Evolutionary conservation across 2,113 vertebrate genomes (phyloP).

Genomic region (Propithecus coquereli): DNA sequence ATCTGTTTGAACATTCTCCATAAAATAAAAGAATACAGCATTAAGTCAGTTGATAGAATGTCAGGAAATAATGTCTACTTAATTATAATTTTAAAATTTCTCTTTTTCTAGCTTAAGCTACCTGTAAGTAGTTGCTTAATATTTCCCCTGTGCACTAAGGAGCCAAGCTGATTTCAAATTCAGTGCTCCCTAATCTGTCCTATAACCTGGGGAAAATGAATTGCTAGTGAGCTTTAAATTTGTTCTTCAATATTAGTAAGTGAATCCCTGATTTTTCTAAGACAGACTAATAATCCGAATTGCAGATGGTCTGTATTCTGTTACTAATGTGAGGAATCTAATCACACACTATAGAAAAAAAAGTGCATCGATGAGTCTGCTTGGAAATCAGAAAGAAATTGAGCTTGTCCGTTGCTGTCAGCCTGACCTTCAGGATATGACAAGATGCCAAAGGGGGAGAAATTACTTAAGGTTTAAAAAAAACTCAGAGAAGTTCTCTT

Average conservation of each 20-base stretch:
- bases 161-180: constrained; percentile 33
- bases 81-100: neutral
- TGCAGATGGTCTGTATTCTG: neutral
- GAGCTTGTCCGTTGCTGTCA: constrained; percentile 41
- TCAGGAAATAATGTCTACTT: neutral
- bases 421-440: constrained; percentile 42
- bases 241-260: constrained; percentile 43
- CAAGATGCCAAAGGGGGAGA: neutral
- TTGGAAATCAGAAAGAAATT: constrained; percentile 44
- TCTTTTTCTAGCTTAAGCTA: neutral
- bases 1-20: neutral
- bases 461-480: constrained; percentile 11
- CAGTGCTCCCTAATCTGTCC: neutral
- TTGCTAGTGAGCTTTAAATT: constrained; percentile 29
- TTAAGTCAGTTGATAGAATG: neutral
- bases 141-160: neutral
- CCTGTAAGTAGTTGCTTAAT: neutral
- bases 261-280: constrained; percentile 54
- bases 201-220: neutral
- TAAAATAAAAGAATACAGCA: neutral
- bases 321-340: constrained; percentile 35
- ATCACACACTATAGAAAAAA: constrained; percentile 20
- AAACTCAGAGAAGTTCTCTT: neutral
- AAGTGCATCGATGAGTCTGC: neutral
- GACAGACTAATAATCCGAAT: constrained; percentile 43